Conservation (phyloP, 2,888 invertebrate genomes). For the Aporophyla nigra region DNA sequence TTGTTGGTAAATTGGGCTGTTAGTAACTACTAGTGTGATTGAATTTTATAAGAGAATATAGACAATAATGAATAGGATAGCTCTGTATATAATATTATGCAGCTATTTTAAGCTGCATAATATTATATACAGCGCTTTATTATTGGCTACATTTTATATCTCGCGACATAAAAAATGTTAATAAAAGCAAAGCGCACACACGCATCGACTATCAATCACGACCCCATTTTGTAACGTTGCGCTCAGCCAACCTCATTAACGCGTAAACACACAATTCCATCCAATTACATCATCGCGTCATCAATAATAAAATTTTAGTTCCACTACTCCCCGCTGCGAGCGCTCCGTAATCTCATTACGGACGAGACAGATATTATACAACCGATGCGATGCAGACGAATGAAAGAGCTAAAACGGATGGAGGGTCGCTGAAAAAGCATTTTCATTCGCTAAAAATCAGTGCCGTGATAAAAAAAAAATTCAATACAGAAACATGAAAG, state of each 20-base stretch:
- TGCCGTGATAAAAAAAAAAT: constrained; percentile 64
- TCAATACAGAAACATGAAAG: constrained; percentile 70
- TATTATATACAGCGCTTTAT: too few species aligned
- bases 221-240: constrained; percentile 58
- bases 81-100: neutral
- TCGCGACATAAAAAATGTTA: constrained; percentile 7
- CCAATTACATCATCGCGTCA: constrained; percentile 65
- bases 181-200: constrained; percentile 38
- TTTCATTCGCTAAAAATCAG: constrained; percentile 75
- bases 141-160: neutral
- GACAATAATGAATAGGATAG: neutral
- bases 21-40: neutral
- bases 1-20: constrained; percentile 20
- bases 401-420: constrained; percentile 68
- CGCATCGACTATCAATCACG: constrained; percentile 60
- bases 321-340: constrained; percentile 63
- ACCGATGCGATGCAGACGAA: constrained; percentile 59
- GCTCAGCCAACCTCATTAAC: constrained; percentile 66
- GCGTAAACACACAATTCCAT: constrained; percentile 62
- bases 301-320: constrained; percentile 70
- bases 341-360: constrained; percentile 72
- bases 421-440: constrained; percentile 66
- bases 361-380: constrained; percentile 65
- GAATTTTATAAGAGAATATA: neutral
- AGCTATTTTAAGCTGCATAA: too few species aligned